Percentiles rank a stretch among this genome's conserved stretches.
phyloP scores from a whole-genome alignment of 2,113 vertebrate genomes.

The Chaenogobius annularis region DNA sequence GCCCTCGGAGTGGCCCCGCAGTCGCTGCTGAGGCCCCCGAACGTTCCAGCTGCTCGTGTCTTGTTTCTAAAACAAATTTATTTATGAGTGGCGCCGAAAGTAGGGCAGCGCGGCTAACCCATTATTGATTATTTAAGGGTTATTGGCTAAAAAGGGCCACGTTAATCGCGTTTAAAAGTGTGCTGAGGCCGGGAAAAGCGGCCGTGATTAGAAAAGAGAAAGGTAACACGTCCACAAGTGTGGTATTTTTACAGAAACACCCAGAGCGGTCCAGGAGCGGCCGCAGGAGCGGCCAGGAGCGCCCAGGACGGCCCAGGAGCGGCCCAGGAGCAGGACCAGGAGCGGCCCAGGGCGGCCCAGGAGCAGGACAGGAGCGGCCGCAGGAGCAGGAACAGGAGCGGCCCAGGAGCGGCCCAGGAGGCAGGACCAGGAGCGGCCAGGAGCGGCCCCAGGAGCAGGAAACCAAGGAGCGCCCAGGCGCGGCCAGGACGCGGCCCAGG shows the following conservation, averaged over 20 bases:
- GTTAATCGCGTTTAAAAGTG: slow-evolving; percentile 2
- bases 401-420: no score
- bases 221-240: slow-evolving; percentile 1
- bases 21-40: background rate
- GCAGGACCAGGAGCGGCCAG: no score
- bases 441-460: no score
- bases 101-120: background rate
- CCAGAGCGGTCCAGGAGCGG: no score
- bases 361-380: no score
- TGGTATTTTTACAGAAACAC: slow-evolving; percentile 13
- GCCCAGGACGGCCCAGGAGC: no score
- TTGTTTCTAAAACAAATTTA: slow-evolving; percentile 1
- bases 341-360: no score
- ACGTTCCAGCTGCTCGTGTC: background rate
- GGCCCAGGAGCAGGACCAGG: no score
- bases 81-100: slow-evolving; percentile 4
- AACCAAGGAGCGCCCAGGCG: no score
- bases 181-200: background rate
- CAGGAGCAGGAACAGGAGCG: no score
- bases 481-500: no score
- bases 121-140: slow-evolving; percentile 9
- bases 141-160: slow-evolving; percentile 6
- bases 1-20: slow-evolving; percentile 7
- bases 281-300: no score
- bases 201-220: background rate